A percentile compares a stretch with the other conserved stretches of the same genome.
These are phyloP conservation scores for Cassiopea andromeda DNA, from an alignment of 30 jellyfish, hydroid and myxozoan genomes.

Conservation along the genomic window DNA sequence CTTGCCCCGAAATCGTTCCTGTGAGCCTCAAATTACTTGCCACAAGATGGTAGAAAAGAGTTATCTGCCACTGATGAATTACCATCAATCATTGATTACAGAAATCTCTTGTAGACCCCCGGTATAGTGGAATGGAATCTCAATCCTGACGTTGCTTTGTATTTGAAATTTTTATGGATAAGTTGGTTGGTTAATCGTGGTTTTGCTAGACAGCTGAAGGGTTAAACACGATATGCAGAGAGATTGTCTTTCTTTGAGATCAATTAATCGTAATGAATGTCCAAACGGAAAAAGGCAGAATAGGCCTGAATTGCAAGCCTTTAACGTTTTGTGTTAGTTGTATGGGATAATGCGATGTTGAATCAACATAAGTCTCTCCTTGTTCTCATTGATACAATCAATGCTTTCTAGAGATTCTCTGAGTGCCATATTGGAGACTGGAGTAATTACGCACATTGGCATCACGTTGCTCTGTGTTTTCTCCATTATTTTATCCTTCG, in stretches of 20 bases:
- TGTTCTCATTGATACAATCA: not conserved
- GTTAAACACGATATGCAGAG: conserved; percentile 34
- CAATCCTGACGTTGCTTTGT: conserved; percentile 12
- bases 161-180: conserved; percentile 7
- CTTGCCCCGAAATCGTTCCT: too few relatives aligned
- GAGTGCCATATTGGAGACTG: not conserved
- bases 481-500: not conserved
- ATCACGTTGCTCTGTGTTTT: not conserved
- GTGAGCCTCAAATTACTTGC: too few relatives aligned
- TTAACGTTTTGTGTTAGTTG: not conserved
- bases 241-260: conserved; percentile 11
- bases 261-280: conserved; percentile 1
- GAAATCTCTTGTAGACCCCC: conserved; percentile 16
- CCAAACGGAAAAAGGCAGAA: not conserved
- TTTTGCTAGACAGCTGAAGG: conserved; percentile 44
- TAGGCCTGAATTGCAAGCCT: not conserved
- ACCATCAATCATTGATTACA: not conserved
- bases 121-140: conserved; percentile 32
- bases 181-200: conserved; percentile 57
- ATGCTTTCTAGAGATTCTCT: not conserved
- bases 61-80: too few relatives aligned
- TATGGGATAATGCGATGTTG: not conserved
- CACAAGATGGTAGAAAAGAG: too few relatives aligned
- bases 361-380: not conserved
- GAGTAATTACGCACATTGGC: not conserved